phyloP scores from a whole-genome alignment of 2,888 invertebrate genomes.

The Brachyopa scutellaris region DNA sequence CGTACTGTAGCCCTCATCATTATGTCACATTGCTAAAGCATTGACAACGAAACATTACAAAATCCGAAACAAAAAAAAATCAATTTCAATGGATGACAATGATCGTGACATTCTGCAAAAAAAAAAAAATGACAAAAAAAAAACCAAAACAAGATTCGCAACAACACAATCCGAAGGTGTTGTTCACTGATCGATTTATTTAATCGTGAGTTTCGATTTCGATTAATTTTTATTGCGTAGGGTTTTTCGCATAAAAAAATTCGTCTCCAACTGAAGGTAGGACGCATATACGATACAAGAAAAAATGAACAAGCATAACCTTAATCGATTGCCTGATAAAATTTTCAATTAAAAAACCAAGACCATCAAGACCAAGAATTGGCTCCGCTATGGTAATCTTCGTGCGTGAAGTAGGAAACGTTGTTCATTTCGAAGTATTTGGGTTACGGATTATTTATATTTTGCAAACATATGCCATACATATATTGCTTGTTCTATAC shows the following conservation, averaged over 20 bases:
- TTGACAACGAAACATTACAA: constrained; percentile 40
- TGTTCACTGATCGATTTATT: constrained; percentile 65
- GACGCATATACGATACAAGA: constrained; percentile 9
- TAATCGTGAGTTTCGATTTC: constrained; percentile 53
- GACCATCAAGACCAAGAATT: neutral
- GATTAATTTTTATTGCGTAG: constrained; percentile 61
- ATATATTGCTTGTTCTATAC: neutral
- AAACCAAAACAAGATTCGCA: constrained; percentile 43
- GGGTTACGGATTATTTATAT: constrained; percentile 37
- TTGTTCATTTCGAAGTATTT: constrained; percentile 36
- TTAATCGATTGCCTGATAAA: constrained; percentile 67
- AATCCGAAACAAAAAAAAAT: constrained; percentile 23
- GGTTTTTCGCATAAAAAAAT: constrained; percentile 25
- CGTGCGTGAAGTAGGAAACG: constrained; percentile 52
- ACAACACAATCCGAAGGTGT: constrained; percentile 51
- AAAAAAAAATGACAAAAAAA: constrained; percentile 3
- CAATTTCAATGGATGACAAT: constrained; percentile 46
- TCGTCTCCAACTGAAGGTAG: constrained; percentile 29
- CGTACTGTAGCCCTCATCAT: constrained; percentile 11
- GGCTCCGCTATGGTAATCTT: neutral
- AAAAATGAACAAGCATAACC: constrained; percentile 49
- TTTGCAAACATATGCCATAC: constrained; percentile 29
- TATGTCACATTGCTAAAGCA: constrained; percentile 43
- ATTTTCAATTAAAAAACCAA: constrained; percentile 53
- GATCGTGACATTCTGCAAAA: constrained; percentile 61